phyloP scores from a whole-genome alignment of 92 coral and sea anemone genomes.

The Parazoanthus swiftii region DNA sequence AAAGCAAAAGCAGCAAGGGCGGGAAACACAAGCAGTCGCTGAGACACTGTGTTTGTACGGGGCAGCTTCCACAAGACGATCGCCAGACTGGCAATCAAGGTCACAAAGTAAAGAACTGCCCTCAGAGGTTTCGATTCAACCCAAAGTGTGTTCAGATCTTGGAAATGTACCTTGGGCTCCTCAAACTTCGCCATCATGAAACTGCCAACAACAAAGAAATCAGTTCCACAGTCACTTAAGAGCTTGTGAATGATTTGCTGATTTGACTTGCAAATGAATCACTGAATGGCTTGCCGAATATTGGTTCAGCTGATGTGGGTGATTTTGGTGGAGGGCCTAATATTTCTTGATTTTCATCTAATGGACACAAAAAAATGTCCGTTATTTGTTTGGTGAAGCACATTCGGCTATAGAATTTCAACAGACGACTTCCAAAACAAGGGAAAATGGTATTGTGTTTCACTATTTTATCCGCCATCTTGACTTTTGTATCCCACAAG shows the following conservation, averaged over 20 bases:
- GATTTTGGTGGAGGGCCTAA: background rate
- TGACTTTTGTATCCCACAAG: background rate
- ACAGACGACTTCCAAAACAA: background rate
- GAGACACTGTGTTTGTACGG: conserved; percentile 32
- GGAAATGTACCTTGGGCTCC: conserved; percentile 16
- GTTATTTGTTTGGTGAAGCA: background rate
- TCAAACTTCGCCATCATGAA: conserved; percentile 5
- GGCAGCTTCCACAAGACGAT: conserved; percentile 56
- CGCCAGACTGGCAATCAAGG: conserved; percentile 48
- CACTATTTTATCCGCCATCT: background rate
- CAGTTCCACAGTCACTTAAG: background rate
- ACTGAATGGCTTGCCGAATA: background rate
- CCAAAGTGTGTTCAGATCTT: conserved; percentile 38
- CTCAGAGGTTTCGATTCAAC: conserved; percentile 46
- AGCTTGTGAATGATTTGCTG: background rate
- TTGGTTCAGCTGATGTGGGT: background rate
- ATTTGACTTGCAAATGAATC: conserved; percentile 31
- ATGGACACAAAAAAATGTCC: background rate
- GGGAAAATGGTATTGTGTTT: background rate
- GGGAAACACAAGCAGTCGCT: conserved; percentile 43
- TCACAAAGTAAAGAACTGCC: conserved; percentile 43
- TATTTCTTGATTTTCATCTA: background rate
- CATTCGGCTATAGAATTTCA: background rate
- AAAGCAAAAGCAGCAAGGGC: conserved; percentile 47
- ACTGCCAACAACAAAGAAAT: conserved; percentile 22